These are phyloP conservation scores for Stomatorhinus walkeri DNA, from an alignment of 2,797 vertebrate genomes.

Conservation along the genomic window DNA sequence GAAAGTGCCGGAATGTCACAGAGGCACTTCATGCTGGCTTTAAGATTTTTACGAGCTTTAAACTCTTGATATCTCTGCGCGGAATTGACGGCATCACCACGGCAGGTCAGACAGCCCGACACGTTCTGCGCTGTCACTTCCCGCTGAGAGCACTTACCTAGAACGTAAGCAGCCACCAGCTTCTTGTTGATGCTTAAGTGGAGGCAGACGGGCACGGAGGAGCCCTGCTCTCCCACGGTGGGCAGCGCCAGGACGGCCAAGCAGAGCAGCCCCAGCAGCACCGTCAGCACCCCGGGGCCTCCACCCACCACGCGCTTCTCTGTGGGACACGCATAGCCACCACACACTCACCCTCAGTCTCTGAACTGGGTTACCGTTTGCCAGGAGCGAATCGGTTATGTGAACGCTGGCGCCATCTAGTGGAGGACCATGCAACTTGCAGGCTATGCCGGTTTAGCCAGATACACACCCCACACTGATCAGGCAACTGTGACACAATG, in stretches of 20 bases:
- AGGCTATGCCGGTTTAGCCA: not conserved
- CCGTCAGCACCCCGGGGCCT: conserved; percentile 19
- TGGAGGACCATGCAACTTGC: not conserved
- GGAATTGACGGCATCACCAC: not conserved
- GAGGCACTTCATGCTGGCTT: not conserved
- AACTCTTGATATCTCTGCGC: not conserved
- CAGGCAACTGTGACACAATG: not conserved
- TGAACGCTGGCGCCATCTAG: not conserved
- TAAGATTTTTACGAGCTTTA: not conserved
- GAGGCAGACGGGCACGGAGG: conserved; percentile 99
- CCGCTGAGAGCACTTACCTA: conserved; percentile 65
- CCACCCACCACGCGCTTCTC: conserved; percentile 62
- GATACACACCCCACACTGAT: not conserved
- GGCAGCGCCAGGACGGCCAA: conserved; percentile 94
- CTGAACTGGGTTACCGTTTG: not conserved
- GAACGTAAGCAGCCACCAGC: conserved; percentile 83
- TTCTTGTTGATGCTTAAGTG: conserved; percentile 99
- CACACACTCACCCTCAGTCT: not conserved
- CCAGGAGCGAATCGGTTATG: not conserved
- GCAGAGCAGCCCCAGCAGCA: conserved; percentile 90
- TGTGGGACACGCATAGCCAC: conserved; percentile 44
- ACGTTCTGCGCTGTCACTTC: not conserved
- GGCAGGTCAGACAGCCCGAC: not conserved
- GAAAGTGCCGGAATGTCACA: not conserved
- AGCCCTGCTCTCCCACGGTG: conserved; percentile 90